phyloP scores from a whole-genome alignment of 1,140 invertebrate genomes.

The Caerostris darwini region DNA sequence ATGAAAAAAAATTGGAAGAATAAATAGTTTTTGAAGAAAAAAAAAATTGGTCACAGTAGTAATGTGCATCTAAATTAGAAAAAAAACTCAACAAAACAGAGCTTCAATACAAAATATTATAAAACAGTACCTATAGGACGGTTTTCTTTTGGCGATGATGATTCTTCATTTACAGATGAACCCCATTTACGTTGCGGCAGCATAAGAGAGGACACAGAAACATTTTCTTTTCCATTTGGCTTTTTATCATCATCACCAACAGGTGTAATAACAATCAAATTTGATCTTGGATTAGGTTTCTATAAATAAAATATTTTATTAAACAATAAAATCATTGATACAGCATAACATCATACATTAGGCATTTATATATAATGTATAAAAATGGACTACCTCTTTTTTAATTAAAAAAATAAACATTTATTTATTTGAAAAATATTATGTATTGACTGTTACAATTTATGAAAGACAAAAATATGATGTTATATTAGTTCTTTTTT shows the following conservation, averaged over 20 bases:
- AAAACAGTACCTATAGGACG: constrained; percentile 39
- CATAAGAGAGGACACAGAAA: background rate
- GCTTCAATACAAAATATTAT: too few relatives aligned
- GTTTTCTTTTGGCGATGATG: constrained; percentile 48
- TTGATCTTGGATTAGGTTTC: constrained; percentile 68
- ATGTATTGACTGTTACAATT: too few relatives aligned
- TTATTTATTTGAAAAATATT: too few relatives aligned
- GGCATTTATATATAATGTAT: too few relatives aligned
- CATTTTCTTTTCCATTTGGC: background rate
- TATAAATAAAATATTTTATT: background rate
- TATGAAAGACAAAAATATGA: too few relatives aligned
- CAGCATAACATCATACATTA: background rate
- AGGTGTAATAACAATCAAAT: constrained; percentile 73
- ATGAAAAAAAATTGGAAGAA: too few relatives aligned
- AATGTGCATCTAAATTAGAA: too few relatives aligned
- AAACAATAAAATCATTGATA: background rate
- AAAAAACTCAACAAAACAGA: too few relatives aligned
- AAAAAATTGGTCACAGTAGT: too few relatives aligned
- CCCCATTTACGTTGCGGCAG: constrained; percentile 71
- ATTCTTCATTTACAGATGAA: constrained; percentile 65
- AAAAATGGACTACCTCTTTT: too few relatives aligned
- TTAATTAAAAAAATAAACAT: too few relatives aligned
- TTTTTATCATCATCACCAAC: background rate
- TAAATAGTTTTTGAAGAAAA: too few relatives aligned
- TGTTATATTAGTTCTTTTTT: background rate